Conservation (phyloP, 2,888 invertebrate genomes). For the Volucella inflata region DNA sequence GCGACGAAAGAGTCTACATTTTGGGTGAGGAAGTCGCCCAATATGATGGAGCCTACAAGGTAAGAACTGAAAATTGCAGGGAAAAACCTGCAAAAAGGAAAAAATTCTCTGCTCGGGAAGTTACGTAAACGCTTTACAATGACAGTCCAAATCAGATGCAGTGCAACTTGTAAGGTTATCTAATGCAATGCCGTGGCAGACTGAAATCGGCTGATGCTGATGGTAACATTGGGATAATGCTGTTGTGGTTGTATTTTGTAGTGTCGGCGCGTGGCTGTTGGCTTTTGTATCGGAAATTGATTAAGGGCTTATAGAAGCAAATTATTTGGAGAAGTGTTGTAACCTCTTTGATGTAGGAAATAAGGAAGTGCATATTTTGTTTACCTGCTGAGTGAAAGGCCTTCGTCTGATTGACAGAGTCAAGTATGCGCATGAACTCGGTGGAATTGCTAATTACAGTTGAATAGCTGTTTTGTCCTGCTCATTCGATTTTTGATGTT, state of each 20-base stretch:
- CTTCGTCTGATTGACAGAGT: not conserved
- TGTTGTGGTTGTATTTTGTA: conserved; percentile 31
- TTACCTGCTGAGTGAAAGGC: conserved; percentile 9
- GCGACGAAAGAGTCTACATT: conserved; percentile 95
- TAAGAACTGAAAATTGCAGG: conserved; percentile 83
- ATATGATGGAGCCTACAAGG: conserved; percentile 99
- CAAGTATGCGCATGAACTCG: conserved; percentile 5
- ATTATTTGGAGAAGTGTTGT: not conserved
- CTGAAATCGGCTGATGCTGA: conserved; percentile 12
- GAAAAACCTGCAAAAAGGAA: not conserved
- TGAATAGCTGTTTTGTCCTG: too few species aligned
- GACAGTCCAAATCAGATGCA: conserved; percentile 48
- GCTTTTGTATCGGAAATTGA: not conserved
- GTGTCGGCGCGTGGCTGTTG: not conserved
- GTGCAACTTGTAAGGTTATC: conserved; percentile 70
- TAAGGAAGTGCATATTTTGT: conserved; percentile 21
- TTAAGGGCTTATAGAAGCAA: not conserved
- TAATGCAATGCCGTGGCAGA: conserved; percentile 42
- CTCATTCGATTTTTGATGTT: too few species aligned
- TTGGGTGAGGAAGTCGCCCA: conserved; percentile 99
- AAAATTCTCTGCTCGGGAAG: conserved; percentile 31
- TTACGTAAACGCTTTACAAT: conserved; percentile 72
- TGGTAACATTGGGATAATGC: not conserved
- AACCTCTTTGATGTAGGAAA: not conserved
- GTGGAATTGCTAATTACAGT: too few species aligned